A percentile compares a stretch with the other conserved stretches of the same genome.
Conservation (phyloP, 1,140 invertebrate genomes). For the Hetaerina americana region DNA sequence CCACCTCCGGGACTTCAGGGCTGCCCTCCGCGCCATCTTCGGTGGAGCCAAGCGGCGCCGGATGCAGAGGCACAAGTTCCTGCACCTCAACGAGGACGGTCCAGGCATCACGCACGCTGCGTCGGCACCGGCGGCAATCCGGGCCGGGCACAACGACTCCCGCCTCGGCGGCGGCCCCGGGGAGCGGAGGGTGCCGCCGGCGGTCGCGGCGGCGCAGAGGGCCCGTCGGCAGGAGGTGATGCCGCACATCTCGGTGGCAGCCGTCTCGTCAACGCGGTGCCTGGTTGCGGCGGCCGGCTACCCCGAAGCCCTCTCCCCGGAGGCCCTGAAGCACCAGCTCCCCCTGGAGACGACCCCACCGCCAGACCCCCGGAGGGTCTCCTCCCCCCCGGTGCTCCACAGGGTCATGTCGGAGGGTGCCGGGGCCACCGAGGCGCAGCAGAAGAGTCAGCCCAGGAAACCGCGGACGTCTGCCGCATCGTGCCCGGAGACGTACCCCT, state of each 20-base stretch:
- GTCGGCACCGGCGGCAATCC: not conserved
- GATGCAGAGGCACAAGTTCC: not conserved
- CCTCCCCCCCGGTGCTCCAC: not conserved
- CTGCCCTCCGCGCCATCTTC: slow-evolving; percentile 35
- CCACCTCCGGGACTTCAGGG: slow-evolving; percentile 71
- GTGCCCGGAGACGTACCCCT: not conserved
- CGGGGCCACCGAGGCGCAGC: not conserved
- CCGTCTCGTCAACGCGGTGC: not conserved
- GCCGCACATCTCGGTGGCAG: not conserved
- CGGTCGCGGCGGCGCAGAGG: too few relatives aligned
- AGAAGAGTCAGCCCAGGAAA: not conserved
- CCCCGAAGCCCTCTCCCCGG: not conserved
- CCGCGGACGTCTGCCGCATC: not conserved
- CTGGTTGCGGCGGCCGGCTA: not conserved
- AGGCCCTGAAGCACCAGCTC: not conserved
- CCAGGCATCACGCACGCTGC: not conserved
- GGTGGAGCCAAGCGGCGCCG: not conserved
- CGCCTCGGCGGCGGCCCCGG: not conserved
- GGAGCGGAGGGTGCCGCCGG: too few relatives aligned
- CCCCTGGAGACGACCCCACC: not conserved
- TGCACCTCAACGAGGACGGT: not conserved
- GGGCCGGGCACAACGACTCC: not conserved
- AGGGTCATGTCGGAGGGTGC: not conserved
- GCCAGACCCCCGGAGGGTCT: not conserved
- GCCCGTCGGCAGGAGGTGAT: too few relatives aligned